Percentiles rank a stretch among this genome's conserved stretches.
Evolutionary conservation across 2,113 vertebrate genomes (phyloP).

Genomic region (Peromyscus californicus): DNA sequence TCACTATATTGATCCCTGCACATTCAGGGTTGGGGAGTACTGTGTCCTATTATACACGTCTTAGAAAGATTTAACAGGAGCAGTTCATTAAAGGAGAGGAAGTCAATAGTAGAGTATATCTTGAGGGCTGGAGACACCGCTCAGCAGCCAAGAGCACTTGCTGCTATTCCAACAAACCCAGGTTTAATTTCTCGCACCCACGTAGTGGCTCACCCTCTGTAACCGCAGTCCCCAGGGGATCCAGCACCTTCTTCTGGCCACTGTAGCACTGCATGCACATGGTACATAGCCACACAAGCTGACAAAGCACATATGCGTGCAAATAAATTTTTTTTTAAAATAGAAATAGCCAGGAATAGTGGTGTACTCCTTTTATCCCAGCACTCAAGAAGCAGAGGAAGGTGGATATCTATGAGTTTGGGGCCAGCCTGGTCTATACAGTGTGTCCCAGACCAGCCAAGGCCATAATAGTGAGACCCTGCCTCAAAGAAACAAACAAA

Average conservation of each 20-base stretch:
- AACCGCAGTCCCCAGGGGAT: not conserved
- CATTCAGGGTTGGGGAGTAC: not conserved
- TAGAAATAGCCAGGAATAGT: not conserved
- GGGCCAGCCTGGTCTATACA: not conserved
- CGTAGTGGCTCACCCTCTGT: not conserved
- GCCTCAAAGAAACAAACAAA: not conserved
- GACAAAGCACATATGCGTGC: not conserved
- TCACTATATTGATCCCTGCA: rapidly evolving
- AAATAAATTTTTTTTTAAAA: not conserved
- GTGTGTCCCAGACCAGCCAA: not conserved
- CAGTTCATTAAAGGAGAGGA: not conserved
- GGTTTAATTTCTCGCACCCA: not conserved
- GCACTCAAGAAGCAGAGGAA: too few relatives aligned
- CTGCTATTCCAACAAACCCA: not conserved
- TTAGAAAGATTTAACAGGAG: not conserved
- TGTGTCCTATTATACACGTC: not conserved
- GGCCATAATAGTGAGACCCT: not conserved
- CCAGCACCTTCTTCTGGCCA: not conserved
- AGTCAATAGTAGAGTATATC: not conserved
- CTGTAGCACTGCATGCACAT: not conserved
- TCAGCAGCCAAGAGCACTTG: not conserved
- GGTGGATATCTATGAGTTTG: not conserved
- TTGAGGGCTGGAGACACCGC: not conserved
- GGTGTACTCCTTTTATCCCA: too few relatives aligned
- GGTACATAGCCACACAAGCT: not conserved